Conservation (phyloP, 2,797 vertebrate genomes). For the Neoniphon sammara region DNA sequence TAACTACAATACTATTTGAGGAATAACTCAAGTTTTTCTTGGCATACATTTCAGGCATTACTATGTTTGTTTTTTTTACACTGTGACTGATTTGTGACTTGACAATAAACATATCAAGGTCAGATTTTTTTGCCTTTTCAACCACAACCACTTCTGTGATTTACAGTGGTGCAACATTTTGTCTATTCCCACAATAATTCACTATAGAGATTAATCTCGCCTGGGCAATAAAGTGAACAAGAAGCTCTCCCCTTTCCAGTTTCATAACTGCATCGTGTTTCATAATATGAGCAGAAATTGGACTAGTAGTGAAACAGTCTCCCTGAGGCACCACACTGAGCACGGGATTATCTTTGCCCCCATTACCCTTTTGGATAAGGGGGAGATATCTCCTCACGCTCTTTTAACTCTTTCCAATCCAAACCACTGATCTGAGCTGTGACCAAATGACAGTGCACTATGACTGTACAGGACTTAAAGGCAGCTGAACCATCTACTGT, state of each 20-base stretch:
- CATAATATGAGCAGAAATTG: slow-evolving; percentile 66
- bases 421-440: slow-evolving; percentile 6
- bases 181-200: slow-evolving; percentile 35
- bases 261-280: slow-evolving; percentile 71
- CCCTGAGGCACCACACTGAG: slow-evolving; percentile 64
- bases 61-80: background rate
- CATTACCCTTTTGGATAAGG: slow-evolving; percentile 67
- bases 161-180: slow-evolving; percentile 25
- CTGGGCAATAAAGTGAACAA: slow-evolving; percentile 52
- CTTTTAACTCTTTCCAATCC: slow-evolving; percentile 54
- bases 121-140: slow-evolving; percentile 3
- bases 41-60: slow-evolving; percentile 11
- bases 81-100: slow-evolving; percentile 1
- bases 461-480: slow-evolving; percentile 18
- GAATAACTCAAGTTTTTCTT: background rate
- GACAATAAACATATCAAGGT: background rate
- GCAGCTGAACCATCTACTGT: slow-evolving; percentile 28
- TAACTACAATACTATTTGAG: slow-evolving; percentile 26
- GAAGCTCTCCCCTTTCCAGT: slow-evolving; percentile 46
- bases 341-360: slow-evolving; percentile 72
- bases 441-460: slow-evolving; percentile 13
- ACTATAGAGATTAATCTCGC: slow-evolving; percentile 31
- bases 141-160: slow-evolving; percentile 28
- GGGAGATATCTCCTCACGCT: slow-evolving; percentile 56
- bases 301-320: slow-evolving; percentile 63